Evolutionary conservation across 2,797 vertebrate genomes (phyloP).

Genomic region (Geotrypetes seraphini): DNA sequence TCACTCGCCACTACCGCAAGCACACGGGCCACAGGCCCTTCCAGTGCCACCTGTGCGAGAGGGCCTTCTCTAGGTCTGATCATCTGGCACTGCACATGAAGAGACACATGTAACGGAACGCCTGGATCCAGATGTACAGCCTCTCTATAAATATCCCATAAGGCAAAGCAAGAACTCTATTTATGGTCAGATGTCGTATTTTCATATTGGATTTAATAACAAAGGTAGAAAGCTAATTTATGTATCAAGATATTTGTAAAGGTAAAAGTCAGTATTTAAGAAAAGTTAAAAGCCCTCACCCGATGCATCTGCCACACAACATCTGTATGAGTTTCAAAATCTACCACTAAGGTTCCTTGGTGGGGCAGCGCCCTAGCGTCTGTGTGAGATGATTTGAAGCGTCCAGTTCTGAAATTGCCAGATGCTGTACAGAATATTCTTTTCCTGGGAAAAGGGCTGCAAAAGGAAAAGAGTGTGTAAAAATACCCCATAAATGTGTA

Average conservation of each 20-base stretch:
- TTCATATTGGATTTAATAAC: neutral
- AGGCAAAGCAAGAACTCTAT: conserved; percentile 5
- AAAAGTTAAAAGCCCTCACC: neutral
- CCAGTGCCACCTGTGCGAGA: conserved; percentile 84
- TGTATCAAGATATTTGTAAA: conserved; percentile 7
- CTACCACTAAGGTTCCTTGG: no score
- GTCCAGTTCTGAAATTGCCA: no score
- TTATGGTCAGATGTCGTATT: conserved; percentile 12
- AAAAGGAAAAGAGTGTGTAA: no score
- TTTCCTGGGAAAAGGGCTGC: no score
- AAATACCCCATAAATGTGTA: no score
- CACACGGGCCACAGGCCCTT: conserved; percentile 85
- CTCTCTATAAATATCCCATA: no score
- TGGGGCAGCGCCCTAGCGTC: no score
- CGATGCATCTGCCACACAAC: neutral
- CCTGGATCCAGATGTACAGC: neutral
- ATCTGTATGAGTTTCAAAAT: no score
- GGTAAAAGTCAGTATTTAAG: conserved; percentile 21
- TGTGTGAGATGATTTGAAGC: no score
- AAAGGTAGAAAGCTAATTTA: conserved; percentile 8
- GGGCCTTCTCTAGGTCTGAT: conserved; percentile 84
- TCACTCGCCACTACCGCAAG: conserved; percentile 85
- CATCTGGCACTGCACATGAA: conserved; percentile 92
- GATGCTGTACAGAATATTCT: no score
- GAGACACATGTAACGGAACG: conserved; percentile 81